Conservation (phyloP, 1,140 invertebrate genomes). For the Cotesia typhae region DNA sequence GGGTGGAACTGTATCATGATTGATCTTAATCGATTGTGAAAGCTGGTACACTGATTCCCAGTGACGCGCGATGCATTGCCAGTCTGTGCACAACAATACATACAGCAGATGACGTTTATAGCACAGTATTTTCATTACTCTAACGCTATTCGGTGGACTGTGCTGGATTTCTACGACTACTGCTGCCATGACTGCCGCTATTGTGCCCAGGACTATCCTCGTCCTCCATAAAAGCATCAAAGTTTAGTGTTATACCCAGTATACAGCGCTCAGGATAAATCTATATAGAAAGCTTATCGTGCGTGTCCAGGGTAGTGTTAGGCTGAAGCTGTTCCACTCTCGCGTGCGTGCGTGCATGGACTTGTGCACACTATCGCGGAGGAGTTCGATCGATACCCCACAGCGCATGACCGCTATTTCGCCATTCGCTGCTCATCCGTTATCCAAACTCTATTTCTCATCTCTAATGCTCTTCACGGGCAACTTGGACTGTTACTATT, state of each 20-base stretch:
- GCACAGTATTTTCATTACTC: background rate
- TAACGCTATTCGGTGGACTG: too few relatives aligned
- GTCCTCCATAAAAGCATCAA: too few relatives aligned
- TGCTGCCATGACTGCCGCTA: too few relatives aligned
- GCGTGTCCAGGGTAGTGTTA: background rate
- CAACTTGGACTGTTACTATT: too few relatives aligned
- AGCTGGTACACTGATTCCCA: slow-evolving; percentile 25
- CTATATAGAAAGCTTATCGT: background rate
- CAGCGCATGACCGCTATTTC: slow-evolving; percentile 34
- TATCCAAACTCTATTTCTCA: slow-evolving; percentile 3
- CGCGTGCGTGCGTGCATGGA: slow-evolving; percentile 16
- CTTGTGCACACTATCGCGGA: background rate
- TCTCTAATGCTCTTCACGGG: too few relatives aligned
- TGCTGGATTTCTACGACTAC: too few relatives aligned
- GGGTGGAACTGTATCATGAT: background rate
- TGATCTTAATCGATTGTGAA: slow-evolving; percentile 25
- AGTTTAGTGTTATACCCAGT: too few relatives aligned
- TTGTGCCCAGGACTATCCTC: too few relatives aligned
- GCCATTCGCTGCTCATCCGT: slow-evolving; percentile 32
- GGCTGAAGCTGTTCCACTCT: slow-evolving; percentile 1
- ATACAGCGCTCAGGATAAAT: too few relatives aligned
- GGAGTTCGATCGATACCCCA: slow-evolving; percentile 33
- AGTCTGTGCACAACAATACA: background rate
- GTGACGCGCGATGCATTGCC: slow-evolving; percentile 3
- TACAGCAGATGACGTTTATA: slow-evolving; percentile 9